These are phyloP conservation scores for Sebastes steindachneri DNA, from an alignment of 2,797 vertebrate genomes.

Conservation along the genomic window DNA sequence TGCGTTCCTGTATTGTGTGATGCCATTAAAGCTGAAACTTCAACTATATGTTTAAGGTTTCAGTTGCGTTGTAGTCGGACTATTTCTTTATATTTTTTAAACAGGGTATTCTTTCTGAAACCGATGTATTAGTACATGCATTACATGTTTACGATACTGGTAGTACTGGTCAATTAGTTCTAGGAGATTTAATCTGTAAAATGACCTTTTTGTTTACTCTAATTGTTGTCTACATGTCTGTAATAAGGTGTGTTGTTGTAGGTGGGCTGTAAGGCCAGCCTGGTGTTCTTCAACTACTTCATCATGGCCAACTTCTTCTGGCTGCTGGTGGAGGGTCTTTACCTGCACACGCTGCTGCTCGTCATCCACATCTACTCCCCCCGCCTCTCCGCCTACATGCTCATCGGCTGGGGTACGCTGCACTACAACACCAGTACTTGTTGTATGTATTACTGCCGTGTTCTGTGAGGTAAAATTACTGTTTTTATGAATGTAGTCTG, in stretches of 20 bases:
- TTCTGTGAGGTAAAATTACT: no score
- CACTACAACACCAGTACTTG: neutral
- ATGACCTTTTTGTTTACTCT: neutral
- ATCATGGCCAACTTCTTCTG: constrained; percentile 96
- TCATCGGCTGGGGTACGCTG: constrained; percentile 75
- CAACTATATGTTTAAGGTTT: neutral
- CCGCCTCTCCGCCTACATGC: constrained; percentile 85
- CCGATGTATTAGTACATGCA: neutral
- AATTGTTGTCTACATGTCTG: neutral
- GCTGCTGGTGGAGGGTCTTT: constrained; percentile 94
- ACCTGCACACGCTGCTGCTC: constrained; percentile 91
- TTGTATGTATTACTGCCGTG: no score
- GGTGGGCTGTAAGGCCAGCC: constrained; percentile 90
- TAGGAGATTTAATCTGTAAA: neutral
- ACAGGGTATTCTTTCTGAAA: neutral
- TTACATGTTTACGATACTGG: neutral
- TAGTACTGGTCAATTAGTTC: neutral
- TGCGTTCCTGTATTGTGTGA: no score
- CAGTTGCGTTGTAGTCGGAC: neutral
- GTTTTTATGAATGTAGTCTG: no score
- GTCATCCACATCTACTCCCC: constrained; percentile 84
- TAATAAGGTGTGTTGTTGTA: constrained; percentile 42
- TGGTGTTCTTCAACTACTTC: constrained; percentile 92
- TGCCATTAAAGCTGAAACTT: no score
- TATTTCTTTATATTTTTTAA: neutral